These are phyloP conservation scores for Brachionus rubens DNA, from an alignment of 1,140 invertebrate species.

Conservation along the genomic window DNA sequence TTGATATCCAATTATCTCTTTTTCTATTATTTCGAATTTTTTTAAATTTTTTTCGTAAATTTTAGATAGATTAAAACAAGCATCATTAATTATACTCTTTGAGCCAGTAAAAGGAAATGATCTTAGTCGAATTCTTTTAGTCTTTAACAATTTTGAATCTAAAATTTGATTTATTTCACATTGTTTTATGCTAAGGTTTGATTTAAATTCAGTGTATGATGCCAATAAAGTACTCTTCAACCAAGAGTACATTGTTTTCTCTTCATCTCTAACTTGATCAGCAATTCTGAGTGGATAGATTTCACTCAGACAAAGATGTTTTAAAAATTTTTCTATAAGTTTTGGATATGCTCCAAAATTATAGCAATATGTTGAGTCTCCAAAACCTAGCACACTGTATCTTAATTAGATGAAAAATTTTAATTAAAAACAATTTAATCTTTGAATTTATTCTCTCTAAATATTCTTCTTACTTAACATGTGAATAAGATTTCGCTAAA, in stretches of 20 bases:
- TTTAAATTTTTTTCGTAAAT: slow-evolving; percentile 6
- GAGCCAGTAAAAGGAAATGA: not conserved
- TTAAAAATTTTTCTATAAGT: not conserved
- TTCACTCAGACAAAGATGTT: not conserved
- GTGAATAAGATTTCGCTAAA: slow-evolving; percentile 60
- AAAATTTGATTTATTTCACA: not conserved
- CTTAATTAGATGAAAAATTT: too few species aligned
- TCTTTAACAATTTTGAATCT: not conserved
- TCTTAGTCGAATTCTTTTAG: not conserved
- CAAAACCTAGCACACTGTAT: slow-evolving; percentile 53
- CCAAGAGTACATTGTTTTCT: not conserved
- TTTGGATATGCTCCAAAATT: slow-evolving; percentile 2
- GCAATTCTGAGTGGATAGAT: not conserved
- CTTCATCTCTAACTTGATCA: not conserved
- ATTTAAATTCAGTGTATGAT: not conserved
- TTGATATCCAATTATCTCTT: slow-evolving; percentile 51
- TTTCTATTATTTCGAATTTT: not conserved
- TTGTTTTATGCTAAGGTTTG: not conserved
- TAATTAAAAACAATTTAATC: too few species aligned
- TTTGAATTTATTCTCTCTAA: too few species aligned
- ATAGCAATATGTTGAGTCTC: not conserved
- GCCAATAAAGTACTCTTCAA: not conserved
- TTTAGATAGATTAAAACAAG: not conserved
- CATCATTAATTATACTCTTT: not conserved
- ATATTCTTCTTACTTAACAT: too few species aligned